Conservation (phyloP, 2,888 invertebrate species). For the Danaus chrysippus region DNA sequence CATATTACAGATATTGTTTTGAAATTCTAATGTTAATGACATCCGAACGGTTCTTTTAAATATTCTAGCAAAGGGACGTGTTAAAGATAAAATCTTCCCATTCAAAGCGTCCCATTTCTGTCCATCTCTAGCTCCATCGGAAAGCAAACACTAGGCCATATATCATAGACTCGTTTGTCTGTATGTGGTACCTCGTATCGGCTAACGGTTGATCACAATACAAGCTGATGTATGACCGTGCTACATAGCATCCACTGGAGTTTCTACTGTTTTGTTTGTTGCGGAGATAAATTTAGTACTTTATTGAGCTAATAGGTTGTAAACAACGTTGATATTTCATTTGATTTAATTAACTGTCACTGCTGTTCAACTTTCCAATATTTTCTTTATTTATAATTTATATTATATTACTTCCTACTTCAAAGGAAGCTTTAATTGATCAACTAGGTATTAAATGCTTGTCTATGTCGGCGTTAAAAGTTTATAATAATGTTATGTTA, state of each 20-base stretch:
- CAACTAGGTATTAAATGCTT: no score
- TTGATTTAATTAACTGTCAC: conserved; percentile 20
- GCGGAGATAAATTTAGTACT: background rate
- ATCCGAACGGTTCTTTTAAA: background rate
- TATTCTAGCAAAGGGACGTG: conserved; percentile 4
- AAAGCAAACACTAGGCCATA: conserved; percentile 49
- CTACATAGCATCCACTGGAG: conserved; percentile 46
- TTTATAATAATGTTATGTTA: no score
- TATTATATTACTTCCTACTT: conserved; percentile 32
- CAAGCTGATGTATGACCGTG: conserved; percentile 61
- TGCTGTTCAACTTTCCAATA: conserved; percentile 1
- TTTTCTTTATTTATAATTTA: conserved; percentile 26
- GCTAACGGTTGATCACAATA: conserved; percentile 71
- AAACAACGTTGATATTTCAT: conserved; percentile 7
- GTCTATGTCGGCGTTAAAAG: no score
- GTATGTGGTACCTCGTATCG: conserved; percentile 58
- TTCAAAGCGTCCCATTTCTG: conserved; percentile 41
- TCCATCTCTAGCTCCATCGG: conserved; percentile 46
- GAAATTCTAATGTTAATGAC: background rate
- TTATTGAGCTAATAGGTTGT: background rate
- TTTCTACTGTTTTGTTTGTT: conserved; percentile 26
- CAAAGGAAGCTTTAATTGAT: conserved; percentile 21
- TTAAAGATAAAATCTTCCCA: conserved; percentile 7
- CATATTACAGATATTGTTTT: no score
- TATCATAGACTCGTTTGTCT: conserved; percentile 66